Evolutionary conservation across 2,113 vertebrate genomes (phyloP).

Genomic region (Onychostruthus taczanowskii): DNA sequence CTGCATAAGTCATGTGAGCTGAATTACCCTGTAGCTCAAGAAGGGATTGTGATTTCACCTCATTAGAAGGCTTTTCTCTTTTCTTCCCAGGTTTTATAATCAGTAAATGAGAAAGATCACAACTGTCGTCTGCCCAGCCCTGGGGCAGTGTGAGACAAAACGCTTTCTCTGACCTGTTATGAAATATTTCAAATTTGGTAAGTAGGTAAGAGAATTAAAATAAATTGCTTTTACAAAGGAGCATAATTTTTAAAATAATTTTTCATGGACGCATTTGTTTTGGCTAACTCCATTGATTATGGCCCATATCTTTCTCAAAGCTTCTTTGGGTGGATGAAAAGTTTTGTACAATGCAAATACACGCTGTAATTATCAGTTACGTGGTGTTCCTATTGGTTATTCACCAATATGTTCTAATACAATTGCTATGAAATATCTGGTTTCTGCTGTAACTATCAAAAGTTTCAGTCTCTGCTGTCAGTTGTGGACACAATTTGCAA

Average conservation of each 20-base stretch:
- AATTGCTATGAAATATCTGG: not conserved
- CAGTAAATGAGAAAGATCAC: slow-evolving; percentile 74
- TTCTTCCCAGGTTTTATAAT: slow-evolving; percentile 73
- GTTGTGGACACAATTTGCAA: not conserved
- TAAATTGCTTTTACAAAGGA: not conserved
- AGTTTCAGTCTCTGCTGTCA: not conserved
- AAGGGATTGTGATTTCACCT: slow-evolving; percentile 46
- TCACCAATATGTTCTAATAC: not conserved
- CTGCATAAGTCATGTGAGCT: not conserved
- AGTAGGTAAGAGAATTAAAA: not conserved
- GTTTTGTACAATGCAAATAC: not conserved
- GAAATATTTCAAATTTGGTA: not conserved
- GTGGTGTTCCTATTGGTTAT: not conserved
- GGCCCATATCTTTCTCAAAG: not conserved
- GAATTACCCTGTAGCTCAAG: slow-evolving; percentile 9
- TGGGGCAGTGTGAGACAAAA: slow-evolving; percentile 31
- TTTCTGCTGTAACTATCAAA: not conserved
- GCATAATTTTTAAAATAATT: not conserved
- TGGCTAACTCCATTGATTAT: not conserved
- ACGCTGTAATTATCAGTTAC: not conserved
- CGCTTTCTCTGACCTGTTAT: not conserved
- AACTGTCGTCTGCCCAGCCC: slow-evolving; percentile 47
- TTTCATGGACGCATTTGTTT: not conserved
- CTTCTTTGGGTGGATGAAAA: not conserved
- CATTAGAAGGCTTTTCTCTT: slow-evolving; percentile 60